Evolutionary conservation across 2,797 vertebrate species (phyloP).

Genomic region (Catamblyrhynchus diadema): DNA sequence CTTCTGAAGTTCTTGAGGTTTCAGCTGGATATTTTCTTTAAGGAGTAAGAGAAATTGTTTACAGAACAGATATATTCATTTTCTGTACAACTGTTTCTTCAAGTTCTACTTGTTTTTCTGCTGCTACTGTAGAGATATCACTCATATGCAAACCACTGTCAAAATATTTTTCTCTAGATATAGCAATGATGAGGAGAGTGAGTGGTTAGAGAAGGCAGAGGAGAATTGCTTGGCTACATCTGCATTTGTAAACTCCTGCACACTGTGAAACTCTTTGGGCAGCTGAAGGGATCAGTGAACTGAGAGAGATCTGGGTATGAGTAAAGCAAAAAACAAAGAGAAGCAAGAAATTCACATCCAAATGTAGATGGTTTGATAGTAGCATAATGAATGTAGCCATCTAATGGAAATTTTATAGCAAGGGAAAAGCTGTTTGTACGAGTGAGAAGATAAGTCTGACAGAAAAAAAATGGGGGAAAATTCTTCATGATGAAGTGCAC

Average conservation of each 20-base stretch:
- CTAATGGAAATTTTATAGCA: conserved; percentile 5
- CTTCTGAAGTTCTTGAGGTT: background rate
- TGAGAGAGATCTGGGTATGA: background rate
- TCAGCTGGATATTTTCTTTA: conserved; percentile 1
- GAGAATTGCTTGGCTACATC: background rate
- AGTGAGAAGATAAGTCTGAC: background rate
- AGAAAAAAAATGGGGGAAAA: background rate
- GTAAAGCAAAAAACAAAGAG: background rate
- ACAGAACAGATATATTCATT: background rate
- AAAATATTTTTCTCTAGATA: conserved; percentile 31
- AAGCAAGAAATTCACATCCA: background rate
- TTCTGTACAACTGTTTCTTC: background rate
- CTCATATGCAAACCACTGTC: background rate
- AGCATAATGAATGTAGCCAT: background rate
- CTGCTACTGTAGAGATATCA: background rate
- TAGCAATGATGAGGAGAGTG: background rate
- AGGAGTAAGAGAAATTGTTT: background rate
- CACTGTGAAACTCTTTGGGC: background rate
- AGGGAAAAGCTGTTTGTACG: background rate
- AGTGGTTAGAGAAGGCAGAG: background rate
- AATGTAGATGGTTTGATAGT: background rate
- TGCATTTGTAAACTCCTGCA: background rate
- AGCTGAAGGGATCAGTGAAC: conserved; percentile 3
- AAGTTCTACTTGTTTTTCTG: conserved; percentile 4
- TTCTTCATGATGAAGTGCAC: background rate